These are phyloP conservation scores for Ceriagrion tenellum DNA, from an alignment of 2,888 invertebrate species.

Conservation along the genomic window DNA sequence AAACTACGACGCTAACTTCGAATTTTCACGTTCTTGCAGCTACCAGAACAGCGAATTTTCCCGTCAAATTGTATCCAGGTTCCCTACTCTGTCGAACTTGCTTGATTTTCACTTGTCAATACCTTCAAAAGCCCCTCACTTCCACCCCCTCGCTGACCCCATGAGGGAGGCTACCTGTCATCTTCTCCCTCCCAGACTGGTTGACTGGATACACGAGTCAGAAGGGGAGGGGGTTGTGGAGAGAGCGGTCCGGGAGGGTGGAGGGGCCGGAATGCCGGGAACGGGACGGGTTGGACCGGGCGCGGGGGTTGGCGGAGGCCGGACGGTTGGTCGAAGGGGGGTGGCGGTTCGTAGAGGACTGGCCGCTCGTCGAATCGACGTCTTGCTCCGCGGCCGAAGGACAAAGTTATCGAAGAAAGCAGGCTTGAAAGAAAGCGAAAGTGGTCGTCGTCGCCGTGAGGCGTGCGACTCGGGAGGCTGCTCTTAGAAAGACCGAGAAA, in stretches of 20 bases:
- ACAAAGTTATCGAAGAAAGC: slow-evolving; percentile 37
- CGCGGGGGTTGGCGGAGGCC: neutral
- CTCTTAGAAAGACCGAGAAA: neutral
- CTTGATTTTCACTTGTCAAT: neutral
- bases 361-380: neutral
- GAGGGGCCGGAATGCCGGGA: no score
- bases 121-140: neutral
- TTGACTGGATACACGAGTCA: neutral
- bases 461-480: neutral
- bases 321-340: neutral
- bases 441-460: neutral
- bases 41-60: no score
- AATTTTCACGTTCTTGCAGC: no score
- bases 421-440: neutral
- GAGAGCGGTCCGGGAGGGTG: no score
- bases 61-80: no score
- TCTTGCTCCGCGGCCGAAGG: neutral
- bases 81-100: neutral
- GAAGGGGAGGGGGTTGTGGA: neutral
- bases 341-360: neutral
- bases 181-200: neutral
- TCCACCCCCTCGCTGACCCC: no score
- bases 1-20: no score
- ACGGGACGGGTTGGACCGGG: neutral
- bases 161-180: no score